Evolutionary conservation across 2,888 invertebrate species (phyloP).

Genomic region (Argynnis bischoffii): DNA sequence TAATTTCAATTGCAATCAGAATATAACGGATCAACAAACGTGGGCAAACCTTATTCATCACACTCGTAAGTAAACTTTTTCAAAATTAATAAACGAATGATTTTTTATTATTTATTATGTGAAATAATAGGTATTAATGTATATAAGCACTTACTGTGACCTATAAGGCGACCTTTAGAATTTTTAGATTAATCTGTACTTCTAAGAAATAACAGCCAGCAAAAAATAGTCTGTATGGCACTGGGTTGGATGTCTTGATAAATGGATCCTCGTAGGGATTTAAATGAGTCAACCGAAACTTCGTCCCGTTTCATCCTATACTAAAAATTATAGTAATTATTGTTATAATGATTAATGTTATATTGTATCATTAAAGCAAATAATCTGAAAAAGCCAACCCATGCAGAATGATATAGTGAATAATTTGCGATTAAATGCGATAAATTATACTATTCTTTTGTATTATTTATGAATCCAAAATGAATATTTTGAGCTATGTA

Average conservation of each 20-base stretch:
- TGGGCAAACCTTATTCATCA: too few species aligned
- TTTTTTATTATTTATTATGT: not conserved
- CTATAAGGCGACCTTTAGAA: conserved; percentile 29
- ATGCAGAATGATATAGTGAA: too few species aligned
- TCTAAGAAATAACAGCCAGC: conserved; percentile 38
- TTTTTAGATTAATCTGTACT: conserved; percentile 32
- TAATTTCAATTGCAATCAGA: too few species aligned
- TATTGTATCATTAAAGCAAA: not conserved
- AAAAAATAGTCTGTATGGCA: conserved; percentile 38
- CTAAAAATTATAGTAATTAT: conserved; percentile 1
- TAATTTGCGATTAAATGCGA: too few species aligned
- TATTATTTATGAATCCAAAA: too few species aligned
- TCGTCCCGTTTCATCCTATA: conserved; percentile 17
- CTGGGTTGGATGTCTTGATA: conserved; percentile 36
- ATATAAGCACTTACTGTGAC: not conserved
- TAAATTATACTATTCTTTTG: too few species aligned
- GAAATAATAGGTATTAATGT: conserved; percentile 3
- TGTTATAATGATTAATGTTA: not conserved
- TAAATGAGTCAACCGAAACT: conserved; percentile 31
- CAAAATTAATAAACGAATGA: too few species aligned
- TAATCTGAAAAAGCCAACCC: too few species aligned
- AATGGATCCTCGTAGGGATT: conserved; percentile 33
- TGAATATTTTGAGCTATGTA: too few species aligned
- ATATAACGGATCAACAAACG: too few species aligned
- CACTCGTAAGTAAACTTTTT: too few species aligned